Base-by-base conservation (phyloP, 2,888 invertebrate genomes). In the Chymomyza amoena region DNA sequence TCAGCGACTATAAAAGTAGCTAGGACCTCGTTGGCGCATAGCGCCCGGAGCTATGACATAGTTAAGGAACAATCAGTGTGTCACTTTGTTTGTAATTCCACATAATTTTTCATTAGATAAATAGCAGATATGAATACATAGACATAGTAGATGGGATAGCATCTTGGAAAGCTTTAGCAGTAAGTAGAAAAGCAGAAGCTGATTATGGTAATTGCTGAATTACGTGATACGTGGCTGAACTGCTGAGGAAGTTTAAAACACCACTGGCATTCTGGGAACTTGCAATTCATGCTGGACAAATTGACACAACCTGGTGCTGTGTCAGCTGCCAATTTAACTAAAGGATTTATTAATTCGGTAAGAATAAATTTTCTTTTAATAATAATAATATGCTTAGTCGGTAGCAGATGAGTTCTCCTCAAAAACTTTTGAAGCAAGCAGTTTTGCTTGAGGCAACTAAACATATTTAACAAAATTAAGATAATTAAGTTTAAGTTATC, bases 51-150 rank as follows among this genome's bases (percentile, higher is more conserved):
- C 20, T 0, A 28, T 25, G 25, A 13, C 57, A 28, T 25, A 20
- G 3, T 4, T 7, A 16, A 25, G 57, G 28, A 20, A 13, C 5
- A 28, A 4, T 2, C 13, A 57, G 25, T 18, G 25, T 13, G 25
- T 57, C 57, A 9, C 20, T 9, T 2, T 25, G 10, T 57, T 18
- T 15, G 62, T 52, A 65, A 64, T 61, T 39, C 74, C 66, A 82
- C 80, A 83, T 82, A 69, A 80, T 80, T 82, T 82, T 77, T 78
- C 69, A 82, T 82, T 82, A 84, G 60, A 78, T 69, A 69, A 13
- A 57, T 57, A 25, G 13, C 2, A 45, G 69, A 76, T 71, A 78
- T 70, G 62, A 61, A 65, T 15, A 57, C 20, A n/a, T 13, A 7
- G 63, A 18, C 45, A 45, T 13, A 25, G 28, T 36, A 9, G 57